Base-by-base conservation (phyloP, 2,797 vertebrate genomes). In the Philypnodon macrostomus region DNA sequence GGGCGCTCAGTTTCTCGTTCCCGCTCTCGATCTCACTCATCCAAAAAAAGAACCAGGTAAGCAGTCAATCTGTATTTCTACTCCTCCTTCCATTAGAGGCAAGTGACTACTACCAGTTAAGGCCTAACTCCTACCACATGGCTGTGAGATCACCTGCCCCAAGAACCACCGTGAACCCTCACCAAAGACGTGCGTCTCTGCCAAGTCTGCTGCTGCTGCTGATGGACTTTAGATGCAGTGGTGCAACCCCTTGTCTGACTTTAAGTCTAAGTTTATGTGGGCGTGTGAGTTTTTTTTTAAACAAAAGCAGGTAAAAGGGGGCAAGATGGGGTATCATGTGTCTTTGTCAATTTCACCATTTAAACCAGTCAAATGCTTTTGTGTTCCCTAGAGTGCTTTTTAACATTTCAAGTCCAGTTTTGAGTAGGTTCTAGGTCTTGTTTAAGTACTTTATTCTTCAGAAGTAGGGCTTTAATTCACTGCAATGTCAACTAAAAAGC, bases 1-100 rank as follows among this genome's bases (percentile, higher is more conserved):
- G 54, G 77, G 8, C 89, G 87, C 24, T 88, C 89, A 1, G 65
- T 39, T 1, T 90, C 86, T 1, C 78, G 85, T 10, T 91, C 90
- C 26, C 85, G 85, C 27, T 92, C 91, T 64, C 82, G 86, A 5
- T 87, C 91, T 27, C 80, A 47, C 5, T 81, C 89, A 2, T 58
- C 82, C 38, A 90, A 88, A 81, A 91, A 90, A 67, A 85, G 79
- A 74, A 85, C 67, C 71, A 88, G 91, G 91, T 92, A 86, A 85
- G 50, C 10, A 26, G 23, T 47, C 40, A 6, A 6, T 52, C 51
- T 21, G n/a, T n/a, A 17, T 35, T 56, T 15, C 53, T 7, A 65
- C 2, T 50, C 4, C 7, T 49, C 39, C 17, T 69, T 79, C 23
- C 23, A 27, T 42, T 42, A 42, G 39, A 16, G 14, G 15, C 13